Conservation (phyloP, 2,113 vertebrate species). For the Cynocephalus volans region DNA sequence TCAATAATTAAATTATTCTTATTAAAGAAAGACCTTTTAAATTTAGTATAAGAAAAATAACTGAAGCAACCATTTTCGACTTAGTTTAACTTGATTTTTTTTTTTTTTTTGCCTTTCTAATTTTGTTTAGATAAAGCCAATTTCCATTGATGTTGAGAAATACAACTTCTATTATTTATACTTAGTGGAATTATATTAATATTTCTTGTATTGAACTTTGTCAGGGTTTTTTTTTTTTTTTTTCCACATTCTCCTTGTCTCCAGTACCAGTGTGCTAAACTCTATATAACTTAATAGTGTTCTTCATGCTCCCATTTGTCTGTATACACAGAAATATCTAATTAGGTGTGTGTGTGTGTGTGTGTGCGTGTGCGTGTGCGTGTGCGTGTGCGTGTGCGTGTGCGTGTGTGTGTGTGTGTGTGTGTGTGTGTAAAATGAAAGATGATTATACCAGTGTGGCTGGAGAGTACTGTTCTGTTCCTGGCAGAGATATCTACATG, state of each 20-base stretch:
- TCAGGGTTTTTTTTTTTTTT: neutral
- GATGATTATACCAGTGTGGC: neutral
- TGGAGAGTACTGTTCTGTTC: neutral
- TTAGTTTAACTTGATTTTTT: neutral
- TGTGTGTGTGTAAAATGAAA: neutral
- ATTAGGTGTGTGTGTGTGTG: neutral
- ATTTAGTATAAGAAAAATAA: slow-evolving; percentile 15
- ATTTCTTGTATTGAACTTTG: neutral
- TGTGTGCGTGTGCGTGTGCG: no score
- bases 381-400: neutral
- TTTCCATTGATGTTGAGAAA: neutral
- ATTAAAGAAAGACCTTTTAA: neutral
- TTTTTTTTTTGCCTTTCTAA: neutral
- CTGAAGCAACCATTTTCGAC: neutral
- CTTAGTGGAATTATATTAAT: neutral
- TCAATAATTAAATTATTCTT: neutral
- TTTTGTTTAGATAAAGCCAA: neutral
- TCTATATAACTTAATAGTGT: neutral
- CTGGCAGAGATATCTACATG: neutral
- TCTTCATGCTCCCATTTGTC: neutral
- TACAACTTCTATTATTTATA: neutral
- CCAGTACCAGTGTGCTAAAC: neutral
- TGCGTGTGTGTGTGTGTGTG: no score
- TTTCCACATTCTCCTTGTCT: neutral
- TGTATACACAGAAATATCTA: neutral